Conservation (phyloP, 2,797 vertebrate genomes). For the Numenius phaeopus region DNA sequence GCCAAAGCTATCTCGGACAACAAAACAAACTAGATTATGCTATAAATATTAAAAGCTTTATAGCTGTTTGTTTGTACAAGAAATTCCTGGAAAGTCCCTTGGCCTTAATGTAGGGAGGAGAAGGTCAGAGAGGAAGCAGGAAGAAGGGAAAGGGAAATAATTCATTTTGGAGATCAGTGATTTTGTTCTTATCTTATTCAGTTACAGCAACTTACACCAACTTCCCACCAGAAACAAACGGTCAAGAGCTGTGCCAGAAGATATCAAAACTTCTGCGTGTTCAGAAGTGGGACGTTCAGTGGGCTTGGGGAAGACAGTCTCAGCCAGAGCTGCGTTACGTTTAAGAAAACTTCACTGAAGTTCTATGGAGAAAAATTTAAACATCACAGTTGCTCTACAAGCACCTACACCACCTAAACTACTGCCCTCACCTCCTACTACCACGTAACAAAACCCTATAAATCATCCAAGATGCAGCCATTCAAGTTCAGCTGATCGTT, state of each 20-base stretch:
- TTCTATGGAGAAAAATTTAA: background rate
- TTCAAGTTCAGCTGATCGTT: background rate
- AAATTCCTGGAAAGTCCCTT: slow-evolving; percentile 21
- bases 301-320: background rate
- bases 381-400: background rate
- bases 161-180: background rate
- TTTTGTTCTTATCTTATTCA: background rate
- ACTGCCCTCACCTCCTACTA: background rate
- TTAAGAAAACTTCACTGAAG: background rate
- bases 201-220: background rate
- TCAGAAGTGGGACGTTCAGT: background rate
- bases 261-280: accelerated
- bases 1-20: background rate
- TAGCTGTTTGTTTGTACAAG: slow-evolving; percentile 21
- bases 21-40: background rate
- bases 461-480: background rate
- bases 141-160: background rate
- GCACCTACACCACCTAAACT: background rate
- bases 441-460: background rate
- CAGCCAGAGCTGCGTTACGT: background rate
- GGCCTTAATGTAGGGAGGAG: background rate
- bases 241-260: background rate
- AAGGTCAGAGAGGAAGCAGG: background rate
- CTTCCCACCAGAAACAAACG: background rate
- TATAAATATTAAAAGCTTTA: slow-evolving; percentile 42